Evolutionary conservation across 2,797 vertebrate genomes (phyloP).

Genomic region (Fratercula arctica): DNA sequence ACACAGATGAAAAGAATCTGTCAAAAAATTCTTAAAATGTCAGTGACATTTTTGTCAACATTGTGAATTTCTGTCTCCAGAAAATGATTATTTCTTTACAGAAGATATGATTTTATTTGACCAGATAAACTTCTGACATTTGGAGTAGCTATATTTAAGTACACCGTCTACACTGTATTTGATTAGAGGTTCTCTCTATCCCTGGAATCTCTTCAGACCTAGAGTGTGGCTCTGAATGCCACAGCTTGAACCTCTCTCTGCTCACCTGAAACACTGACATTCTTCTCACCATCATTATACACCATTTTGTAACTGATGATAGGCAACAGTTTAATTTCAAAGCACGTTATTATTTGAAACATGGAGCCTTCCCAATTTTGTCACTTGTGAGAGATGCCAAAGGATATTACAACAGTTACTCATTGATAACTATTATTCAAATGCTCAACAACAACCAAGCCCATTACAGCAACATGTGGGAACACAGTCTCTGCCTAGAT

Average conservation of each 20-base stretch:
- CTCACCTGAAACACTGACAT: background rate
- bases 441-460: background rate
- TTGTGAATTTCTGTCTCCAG: background rate
- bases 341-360: background rate
- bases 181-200: background rate
- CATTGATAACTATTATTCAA: background rate
- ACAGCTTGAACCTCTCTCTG: background rate
- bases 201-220: background rate
- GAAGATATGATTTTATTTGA: background rate
- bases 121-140: background rate
- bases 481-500: background rate
- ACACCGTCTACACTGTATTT: background rate
- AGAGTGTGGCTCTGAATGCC: background rate
- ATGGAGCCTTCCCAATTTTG: background rate
- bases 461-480: background rate
- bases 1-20: background rate
- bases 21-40: slow-evolving; percentile 6
- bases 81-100: background rate
- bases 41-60: background rate
- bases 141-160: background rate
- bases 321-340: background rate
- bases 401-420: background rate
- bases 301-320: background rate
- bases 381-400: background rate
- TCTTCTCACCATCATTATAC: background rate